Evolutionary conservation across 1,140 invertebrate genomes (phyloP), one percentile per base, ranked within the genome.

Genomic region (Brachionus manjavacas): DNA sequence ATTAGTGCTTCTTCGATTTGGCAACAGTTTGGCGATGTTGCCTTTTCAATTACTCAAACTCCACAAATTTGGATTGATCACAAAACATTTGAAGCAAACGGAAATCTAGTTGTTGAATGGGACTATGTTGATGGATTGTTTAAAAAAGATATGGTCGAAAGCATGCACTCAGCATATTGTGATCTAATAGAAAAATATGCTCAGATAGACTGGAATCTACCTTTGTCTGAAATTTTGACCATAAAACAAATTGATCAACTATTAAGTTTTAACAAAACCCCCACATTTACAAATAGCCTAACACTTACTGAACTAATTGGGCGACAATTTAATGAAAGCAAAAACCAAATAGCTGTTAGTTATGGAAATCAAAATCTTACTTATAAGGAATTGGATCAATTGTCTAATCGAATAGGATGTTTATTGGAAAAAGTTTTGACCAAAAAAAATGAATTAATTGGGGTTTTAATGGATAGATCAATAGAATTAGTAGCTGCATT

Each of bases 81-180:
- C 28, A 68, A 68, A 12, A 68, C 20, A 6, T 31, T 28, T 14
- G 66, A 68, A 14, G 25, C 20, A 9, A 25, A 68, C 3, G 66
- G 66, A 4, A 25, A 68, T 28, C 11, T 68, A 68, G 66, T 68
- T 68, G 66, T 68, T 31, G 66, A 68, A 68, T 68, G 66, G 66
- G 66, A 68, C 35, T 68, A 68, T 28, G 66, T 68, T 14, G 66
- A 68, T 1, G 66, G 25, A 28, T 31, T 68, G 14, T 68, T 68
- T 14, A 7, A 25, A 68, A 9, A 25, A 68, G 9, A 68, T 2
- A 68, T 68, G 66, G 11, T 68, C 28, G 66, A 68, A 68, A 68
- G 2, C 4, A 68, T 68, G 66, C 66, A 68, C 4, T 31, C 20
- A 12, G 66, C 20, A 11, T 68, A 68, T 68, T 68, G 66, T 68